Evolutionary conservation across 2,797 vertebrate species (phyloP).

Genomic region (Premnoplex brunnescens): DNA sequence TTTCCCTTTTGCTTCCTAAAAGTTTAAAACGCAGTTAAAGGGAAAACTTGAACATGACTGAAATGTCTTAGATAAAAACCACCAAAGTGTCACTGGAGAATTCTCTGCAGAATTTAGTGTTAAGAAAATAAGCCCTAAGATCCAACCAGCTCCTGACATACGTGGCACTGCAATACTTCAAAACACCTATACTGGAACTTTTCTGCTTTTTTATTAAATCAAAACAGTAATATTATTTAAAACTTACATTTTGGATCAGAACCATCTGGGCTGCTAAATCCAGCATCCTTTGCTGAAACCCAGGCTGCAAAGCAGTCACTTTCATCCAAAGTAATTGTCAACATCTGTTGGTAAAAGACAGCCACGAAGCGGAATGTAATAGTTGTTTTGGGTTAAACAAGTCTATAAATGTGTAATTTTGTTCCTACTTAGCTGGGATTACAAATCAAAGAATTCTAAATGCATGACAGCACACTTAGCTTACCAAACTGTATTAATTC

Average conservation of each 20-base stretch:
- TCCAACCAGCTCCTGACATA: background rate
- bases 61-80: background rate
- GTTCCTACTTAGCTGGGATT: background rate
- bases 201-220: background rate
- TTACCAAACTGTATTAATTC: background rate
- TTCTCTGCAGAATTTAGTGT: background rate
- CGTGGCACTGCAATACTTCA: background rate
- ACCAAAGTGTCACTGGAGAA: background rate
- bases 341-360: slow-evolving; percentile 83
- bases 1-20: background rate
- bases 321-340: slow-evolving; percentile 97
- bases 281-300: slow-evolving; percentile 98
- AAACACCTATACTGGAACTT: background rate
- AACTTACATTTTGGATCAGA: slow-evolving; percentile 95
- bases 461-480: background rate
- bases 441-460: background rate
- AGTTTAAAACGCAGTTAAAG: background rate
- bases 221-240: background rate
- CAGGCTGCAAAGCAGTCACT: slow-evolving; percentile 98
- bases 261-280: slow-evolving; percentile 95
- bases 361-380: background rate
- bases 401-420: background rate
- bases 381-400: background rate
- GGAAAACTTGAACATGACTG: background rate
- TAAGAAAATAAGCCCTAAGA: background rate